Evolutionary conservation across 2,113 vertebrate species (phyloP).

Genomic region (Macrotis lagotis): DNA sequence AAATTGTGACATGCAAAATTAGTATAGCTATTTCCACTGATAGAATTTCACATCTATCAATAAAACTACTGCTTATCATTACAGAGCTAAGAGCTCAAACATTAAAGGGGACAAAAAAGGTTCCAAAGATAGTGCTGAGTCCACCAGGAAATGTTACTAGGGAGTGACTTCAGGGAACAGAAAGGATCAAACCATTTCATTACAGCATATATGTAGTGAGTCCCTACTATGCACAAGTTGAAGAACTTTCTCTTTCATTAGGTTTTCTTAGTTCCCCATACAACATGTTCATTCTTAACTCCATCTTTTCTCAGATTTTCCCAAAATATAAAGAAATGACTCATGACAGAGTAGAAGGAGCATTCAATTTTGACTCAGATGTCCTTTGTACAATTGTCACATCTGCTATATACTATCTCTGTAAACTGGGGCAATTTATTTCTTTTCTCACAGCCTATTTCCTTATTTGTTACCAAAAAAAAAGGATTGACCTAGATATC

Average conservation of each 20-base stretch:
- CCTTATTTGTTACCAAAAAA: background rate
- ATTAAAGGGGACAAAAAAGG: background rate
- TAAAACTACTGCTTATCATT: background rate
- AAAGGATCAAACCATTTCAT: background rate
- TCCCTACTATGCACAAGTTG: background rate
- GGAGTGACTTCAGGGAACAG: accelerated
- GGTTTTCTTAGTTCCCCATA: background rate
- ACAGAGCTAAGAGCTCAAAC: background rate
- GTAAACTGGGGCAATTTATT: no score
- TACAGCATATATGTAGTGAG: background rate
- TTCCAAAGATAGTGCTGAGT: background rate
- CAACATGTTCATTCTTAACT: background rate
- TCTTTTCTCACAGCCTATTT: background rate
- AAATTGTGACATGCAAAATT: background rate
- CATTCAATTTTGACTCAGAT: background rate
- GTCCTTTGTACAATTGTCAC: background rate
- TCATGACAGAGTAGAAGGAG: background rate
- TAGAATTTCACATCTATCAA: background rate
- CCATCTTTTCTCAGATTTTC: background rate
- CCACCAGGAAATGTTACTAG: background rate
- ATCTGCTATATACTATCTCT: background rate
- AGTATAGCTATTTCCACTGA: background rate
- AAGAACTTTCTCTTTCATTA: no score
- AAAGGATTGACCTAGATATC: no score
- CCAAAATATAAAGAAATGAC: background rate